Conservation (phyloP, 2,113 vertebrate species). For the Heterotis niloticus region DNA sequence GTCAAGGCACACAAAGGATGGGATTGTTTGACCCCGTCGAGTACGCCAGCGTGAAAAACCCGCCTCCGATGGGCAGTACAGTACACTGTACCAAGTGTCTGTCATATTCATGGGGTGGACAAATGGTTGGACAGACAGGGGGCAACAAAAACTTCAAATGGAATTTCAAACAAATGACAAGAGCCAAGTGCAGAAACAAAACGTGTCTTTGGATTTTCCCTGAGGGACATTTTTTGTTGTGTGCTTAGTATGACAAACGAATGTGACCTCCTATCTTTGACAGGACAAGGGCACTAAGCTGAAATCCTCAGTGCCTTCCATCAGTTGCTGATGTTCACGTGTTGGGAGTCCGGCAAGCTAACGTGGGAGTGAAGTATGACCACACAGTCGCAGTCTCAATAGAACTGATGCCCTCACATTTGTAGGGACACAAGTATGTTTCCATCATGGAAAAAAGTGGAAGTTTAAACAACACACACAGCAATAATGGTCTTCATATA, state of each 20-base stretch:
- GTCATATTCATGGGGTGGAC: not conserved
- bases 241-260: conserved; percentile 3
- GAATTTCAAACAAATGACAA: conserved; percentile 26
- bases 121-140: not conserved
- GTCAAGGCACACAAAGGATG: conserved; percentile 11
- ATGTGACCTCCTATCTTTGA: conserved; percentile 17
- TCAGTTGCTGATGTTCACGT: not conserved
- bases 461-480: no score
- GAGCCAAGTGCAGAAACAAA: conserved; percentile 10
- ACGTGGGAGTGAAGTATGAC: no score
- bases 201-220: conserved; percentile 1
- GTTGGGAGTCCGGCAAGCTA: not conserved
- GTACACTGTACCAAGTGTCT: conserved; percentile 5
- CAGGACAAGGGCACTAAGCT: not conserved
- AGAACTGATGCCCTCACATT: no score
- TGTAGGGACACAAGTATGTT: no score
- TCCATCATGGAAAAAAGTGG: no score
- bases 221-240: not conserved
- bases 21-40: conserved; percentile 13
- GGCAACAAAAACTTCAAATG: not conserved
- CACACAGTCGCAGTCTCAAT: no score
- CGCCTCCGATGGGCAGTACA: conserved; percentile 16
- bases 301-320: not conserved
- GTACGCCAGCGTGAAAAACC: not conserved
- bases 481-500: no score